These are phyloP conservation scores for Calameuta filiformis DNA, from an alignment of 2,888 invertebrate species.

Conservation along the genomic window DNA sequence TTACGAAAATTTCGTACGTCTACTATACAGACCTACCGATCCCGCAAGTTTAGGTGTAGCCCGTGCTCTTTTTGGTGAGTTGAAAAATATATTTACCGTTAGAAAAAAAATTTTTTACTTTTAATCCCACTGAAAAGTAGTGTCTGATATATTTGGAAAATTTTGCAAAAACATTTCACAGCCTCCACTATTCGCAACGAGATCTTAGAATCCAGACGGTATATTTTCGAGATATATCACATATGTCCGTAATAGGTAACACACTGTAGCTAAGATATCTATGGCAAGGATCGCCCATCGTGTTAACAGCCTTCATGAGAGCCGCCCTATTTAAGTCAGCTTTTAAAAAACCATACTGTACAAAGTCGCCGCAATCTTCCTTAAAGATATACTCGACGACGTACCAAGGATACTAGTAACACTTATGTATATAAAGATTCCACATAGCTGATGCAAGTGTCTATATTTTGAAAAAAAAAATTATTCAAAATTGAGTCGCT, in stretches of 20 bases:
- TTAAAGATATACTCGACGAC: neutral
- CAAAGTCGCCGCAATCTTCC: neutral
- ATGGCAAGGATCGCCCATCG: neutral
- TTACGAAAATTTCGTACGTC: constrained; percentile 67
- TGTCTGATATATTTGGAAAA: neutral
- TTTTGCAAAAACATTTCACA: neutral
- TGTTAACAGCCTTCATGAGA: neutral
- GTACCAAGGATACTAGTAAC: neutral
- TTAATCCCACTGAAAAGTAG: neutral
- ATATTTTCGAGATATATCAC: neutral
- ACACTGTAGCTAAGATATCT: neutral
- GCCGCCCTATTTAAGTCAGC: neutral
- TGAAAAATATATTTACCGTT: neutral
- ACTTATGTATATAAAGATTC: neutral
- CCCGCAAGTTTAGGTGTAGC: constrained; percentile 82
- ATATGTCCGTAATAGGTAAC: neutral
- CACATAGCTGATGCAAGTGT: neutral
- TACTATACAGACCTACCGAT: constrained; percentile 77
- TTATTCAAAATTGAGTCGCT: neutral
- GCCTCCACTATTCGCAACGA: neutral
- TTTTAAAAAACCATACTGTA: neutral
- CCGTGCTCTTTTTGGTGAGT: constrained; percentile 85
- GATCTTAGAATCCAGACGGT: neutral
- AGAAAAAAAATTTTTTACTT: neutral
- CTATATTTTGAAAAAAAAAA: neutral